Evolutionary conservation across 2,797 vertebrate genomes (phyloP).

Genomic region (Molossus molossus): DNA sequence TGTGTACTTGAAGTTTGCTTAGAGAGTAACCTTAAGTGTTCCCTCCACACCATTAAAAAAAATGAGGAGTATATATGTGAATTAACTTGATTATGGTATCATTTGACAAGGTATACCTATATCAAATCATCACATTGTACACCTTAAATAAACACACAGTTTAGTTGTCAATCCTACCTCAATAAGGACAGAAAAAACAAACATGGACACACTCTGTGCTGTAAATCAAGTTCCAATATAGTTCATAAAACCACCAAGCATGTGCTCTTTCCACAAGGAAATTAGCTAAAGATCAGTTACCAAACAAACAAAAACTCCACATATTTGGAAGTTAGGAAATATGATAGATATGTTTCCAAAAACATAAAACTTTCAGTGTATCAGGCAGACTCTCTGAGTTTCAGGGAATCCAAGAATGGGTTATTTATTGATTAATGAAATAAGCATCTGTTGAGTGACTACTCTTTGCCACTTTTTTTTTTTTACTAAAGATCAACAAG

Average conservation of each 20-base stretch:
- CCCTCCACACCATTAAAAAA: neutral
- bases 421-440: constrained; percentile 36
- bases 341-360: neutral
- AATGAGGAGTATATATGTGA: neutral
- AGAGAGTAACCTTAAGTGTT: neutral
- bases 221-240: neutral
- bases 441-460: neutral
- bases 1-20: neutral
- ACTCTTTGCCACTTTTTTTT: neutral
- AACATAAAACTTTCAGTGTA: neutral
- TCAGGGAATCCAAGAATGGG: neutral
- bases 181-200: neutral
- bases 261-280: constrained; percentile 14
- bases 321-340: constrained; percentile 44
- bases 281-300: constrained; percentile 14
- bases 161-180: neutral
- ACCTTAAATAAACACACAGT: neutral
- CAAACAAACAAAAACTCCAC: neutral
- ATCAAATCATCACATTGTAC: neutral
- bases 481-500: constrained; percentile 10
- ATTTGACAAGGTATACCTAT: neutral
- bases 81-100: neutral
- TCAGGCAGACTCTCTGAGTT: neutral
- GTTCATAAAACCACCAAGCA: neutral
- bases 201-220: neutral